Base-by-base conservation (phyloP, 2,888 invertebrate species). In the Drosophila rellima region DNA sequence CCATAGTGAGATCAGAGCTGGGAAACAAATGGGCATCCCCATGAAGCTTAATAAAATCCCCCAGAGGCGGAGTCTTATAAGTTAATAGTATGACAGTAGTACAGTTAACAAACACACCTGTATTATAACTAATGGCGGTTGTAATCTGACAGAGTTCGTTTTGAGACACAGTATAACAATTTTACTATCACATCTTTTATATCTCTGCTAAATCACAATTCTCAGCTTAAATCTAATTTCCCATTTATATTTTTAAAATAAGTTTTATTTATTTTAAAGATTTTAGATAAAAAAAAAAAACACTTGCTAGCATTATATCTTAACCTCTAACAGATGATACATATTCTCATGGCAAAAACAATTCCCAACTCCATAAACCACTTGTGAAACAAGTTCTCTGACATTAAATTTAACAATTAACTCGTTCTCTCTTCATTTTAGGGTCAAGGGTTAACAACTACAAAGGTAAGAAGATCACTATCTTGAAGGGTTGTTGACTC, bases 1-100 rank as follows among this genome's bases (percentile, higher is more conserved):
- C 42, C 40, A 47, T 47, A 37, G 65, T 66, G 57, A 67, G 78
- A 66, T 71, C 74, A 75, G 65, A 33, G 7, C 50, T 48, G 23
- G 31, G 40, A 50, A 56, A 40, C 37, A 44, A 13, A 13, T 26
- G 23, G 35, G n/a, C 23, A n/a, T 8, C 15, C n/a, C n/a, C 23
- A 47, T 50, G n/a, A 29, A 54, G 18, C 29, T 20, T 3, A 18
- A 18, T 3, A 18, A 18, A 18, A 17, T n/a, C 15, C 33, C n/a
- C 54, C 20, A 3, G 20, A 33, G 56, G 23, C 44, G 13, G 5
- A 7, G 33, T 8, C 56, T 44, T 45, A 56, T 56, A 42, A 17
- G 29, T 20, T 42, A 23, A 33, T 44, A 23, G 56, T 11, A 31
- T 20, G 8, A 40, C 54, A n/a, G 26, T 31, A 40, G 40, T 40